phyloP scores from a whole-genome alignment of 2,888 invertebrate genomes.

The Vesta saturnalis region DNA sequence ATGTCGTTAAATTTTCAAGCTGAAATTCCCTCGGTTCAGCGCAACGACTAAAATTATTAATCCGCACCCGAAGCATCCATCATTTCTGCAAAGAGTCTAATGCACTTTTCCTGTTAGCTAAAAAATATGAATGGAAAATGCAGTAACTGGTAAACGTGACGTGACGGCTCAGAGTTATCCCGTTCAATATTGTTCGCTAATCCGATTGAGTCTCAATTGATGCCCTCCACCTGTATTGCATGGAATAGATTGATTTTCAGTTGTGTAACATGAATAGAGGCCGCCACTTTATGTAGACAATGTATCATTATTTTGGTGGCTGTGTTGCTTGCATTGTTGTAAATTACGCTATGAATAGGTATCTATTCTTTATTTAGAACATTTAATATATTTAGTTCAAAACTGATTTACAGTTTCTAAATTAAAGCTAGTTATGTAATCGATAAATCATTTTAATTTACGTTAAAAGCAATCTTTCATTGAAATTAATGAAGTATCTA shows the following conservation, averaged over 20 bases:
- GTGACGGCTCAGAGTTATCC: slow-evolving; percentile 29
- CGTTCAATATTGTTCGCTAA: slow-evolving; percentile 37
- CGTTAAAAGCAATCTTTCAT: slow-evolving; percentile 1
- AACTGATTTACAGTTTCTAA: background rate
- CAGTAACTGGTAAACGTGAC: slow-evolving; percentile 34
- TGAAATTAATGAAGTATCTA: background rate
- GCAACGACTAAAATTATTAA: slow-evolving; percentile 16
- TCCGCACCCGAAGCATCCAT: slow-evolving; percentile 21
- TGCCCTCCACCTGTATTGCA: slow-evolving; percentile 32
- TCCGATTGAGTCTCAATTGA: slow-evolving; percentile 38
- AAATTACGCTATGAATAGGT: too few species aligned
- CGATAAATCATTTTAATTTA: background rate
- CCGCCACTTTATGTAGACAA: slow-evolving; percentile 24
- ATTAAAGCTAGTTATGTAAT: background rate
- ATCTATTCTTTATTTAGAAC: too few species aligned
- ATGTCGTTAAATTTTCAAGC: slow-evolving; percentile 17
- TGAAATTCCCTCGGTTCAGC: slow-evolving; percentile 3
- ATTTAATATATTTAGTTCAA: background rate
- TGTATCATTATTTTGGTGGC: background rate
- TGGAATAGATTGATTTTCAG: slow-evolving; percentile 29
- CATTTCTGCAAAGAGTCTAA: slow-evolving; percentile 21
- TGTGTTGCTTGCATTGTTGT: background rate
- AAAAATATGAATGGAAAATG: slow-evolving; percentile 37
- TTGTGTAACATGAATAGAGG: slow-evolving; percentile 30
- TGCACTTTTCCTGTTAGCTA: slow-evolving; percentile 36